Conservation (phyloP, 1,140 invertebrate species). For the Diabrotica undecimpunctata region DNA sequence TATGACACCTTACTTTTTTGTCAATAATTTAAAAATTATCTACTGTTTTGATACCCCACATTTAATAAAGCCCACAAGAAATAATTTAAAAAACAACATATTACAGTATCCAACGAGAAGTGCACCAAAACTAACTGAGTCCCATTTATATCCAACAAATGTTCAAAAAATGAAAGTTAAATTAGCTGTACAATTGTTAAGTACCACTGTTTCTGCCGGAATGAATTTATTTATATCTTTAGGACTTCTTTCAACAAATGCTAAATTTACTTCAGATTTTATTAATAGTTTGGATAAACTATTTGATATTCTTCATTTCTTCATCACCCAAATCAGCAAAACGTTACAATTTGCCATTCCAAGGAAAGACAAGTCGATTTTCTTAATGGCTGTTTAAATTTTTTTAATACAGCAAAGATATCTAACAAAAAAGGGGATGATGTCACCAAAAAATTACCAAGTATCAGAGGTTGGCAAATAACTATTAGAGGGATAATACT, state of each 20-base stretch:
- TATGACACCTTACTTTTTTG: conserved; percentile 28
- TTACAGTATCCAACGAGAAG: conserved; percentile 6
- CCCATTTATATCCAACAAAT: conserved; percentile 38
- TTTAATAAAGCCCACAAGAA: conserved; percentile 31
- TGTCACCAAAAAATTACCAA: conserved; percentile 19
- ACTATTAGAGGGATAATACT: conserved; percentile 9
- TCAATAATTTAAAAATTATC: conserved; percentile 28
- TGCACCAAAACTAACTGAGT: conserved; percentile 32
- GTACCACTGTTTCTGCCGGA: conserved; percentile 32
- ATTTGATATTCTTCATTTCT: conserved; percentile 34
- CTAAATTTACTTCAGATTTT: conserved; percentile 22
- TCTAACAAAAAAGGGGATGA: conserved; percentile 11
- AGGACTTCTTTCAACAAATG: conserved; percentile 23
- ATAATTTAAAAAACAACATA: conserved; percentile 32
- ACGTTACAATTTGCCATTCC: conserved; percentile 15
- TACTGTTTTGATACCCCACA: conserved; percentile 35
- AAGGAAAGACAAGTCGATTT: conserved; percentile 7
- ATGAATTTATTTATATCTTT: conserved; percentile 30
- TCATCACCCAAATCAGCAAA: conserved; percentile 8
- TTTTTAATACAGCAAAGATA: conserved; percentile 16
- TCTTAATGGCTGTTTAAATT: conserved; percentile 5
- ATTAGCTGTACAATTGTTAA: conserved; percentile 38
- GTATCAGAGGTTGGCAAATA: conserved; percentile 17
- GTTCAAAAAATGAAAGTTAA: conserved; percentile 42
- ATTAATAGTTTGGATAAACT: conserved; percentile 30